phyloP scores from a whole-genome alignment of 2,888 invertebrate genomes.

The Pollenia angustigena region DNA sequence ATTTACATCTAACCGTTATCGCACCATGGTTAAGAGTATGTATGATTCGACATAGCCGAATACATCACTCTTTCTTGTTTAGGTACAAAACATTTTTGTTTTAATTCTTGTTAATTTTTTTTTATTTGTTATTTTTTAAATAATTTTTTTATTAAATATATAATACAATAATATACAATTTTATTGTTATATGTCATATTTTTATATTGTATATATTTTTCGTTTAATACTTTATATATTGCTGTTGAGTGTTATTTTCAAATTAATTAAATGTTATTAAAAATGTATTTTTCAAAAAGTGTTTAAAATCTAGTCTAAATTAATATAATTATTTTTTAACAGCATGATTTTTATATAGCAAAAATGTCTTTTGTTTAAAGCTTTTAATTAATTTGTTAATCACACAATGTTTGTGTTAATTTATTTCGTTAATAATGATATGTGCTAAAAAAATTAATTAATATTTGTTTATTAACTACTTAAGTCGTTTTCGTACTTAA shows the following conservation, averaged over 20 bases:
- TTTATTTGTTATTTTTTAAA: constrained; percentile 8
- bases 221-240: constrained; percentile 18
- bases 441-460: constrained; percentile 53
- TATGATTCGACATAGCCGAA: too few relatives aligned
- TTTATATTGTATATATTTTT: constrained; percentile 7
- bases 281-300: background rate
- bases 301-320: background rate
- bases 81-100: background rate
- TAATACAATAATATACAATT: constrained; percentile 44
- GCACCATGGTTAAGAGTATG: too few relatives aligned
- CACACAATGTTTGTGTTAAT: constrained; percentile 52
- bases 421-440: constrained; percentile 58
- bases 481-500: constrained; percentile 8
- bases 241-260: background rate
- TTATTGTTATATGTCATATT: constrained; percentile 61
- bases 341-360: constrained; percentile 36
- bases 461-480: constrained; percentile 10
- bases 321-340: constrained; percentile 29
- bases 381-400: constrained; percentile 51
- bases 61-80: too few relatives aligned
- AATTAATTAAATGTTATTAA: constrained; percentile 1
- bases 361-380: constrained; percentile 57
- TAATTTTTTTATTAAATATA: constrained; percentile 7
- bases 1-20: too few relatives aligned
- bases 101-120: constrained; percentile 5